Conservation (phyloP, 2,797 vertebrate species). For the Apodemus agrarius region DNA sequence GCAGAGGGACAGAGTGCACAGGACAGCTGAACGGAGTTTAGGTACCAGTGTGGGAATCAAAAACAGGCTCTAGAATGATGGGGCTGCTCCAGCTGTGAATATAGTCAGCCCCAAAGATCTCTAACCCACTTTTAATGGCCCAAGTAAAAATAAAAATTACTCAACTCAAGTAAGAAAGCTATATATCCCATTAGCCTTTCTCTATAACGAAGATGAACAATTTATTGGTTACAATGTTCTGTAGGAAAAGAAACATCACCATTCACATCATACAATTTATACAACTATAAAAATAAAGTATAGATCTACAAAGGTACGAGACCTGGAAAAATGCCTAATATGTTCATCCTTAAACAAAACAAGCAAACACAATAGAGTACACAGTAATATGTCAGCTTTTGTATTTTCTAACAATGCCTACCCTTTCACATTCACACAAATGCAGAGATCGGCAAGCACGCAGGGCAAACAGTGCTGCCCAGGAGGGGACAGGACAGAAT, state of each 20-base stretch:
- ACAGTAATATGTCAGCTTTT: background rate
- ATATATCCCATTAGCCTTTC: background rate
- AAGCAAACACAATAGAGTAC: background rate
- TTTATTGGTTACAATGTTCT: background rate
- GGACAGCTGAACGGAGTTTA: background rate
- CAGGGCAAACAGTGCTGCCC: background rate
- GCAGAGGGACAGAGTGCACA: background rate
- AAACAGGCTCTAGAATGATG: background rate
- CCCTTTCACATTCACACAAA: background rate
- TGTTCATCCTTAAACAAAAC: constrained; percentile 28
- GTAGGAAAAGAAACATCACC: background rate
- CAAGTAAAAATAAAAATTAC: constrained; percentile 37
- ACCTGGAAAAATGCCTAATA: background rate
- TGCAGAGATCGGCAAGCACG: background rate
- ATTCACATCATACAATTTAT: background rate
- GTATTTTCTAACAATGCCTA: background rate
- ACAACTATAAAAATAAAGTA: background rate
- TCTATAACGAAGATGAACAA: background rate
- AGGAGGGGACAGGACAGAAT: background rate
- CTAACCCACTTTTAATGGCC: background rate
- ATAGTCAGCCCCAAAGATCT: background rate
- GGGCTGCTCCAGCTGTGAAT: background rate
- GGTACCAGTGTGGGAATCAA: background rate
- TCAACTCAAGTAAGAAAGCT: constrained; percentile 40
- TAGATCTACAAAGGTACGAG: background rate